A percentile compares a stretch with the other conserved stretches of the same genome.
phyloP scores from a whole-genome alignment of 2,113 vertebrate species.

The Merops nubicus region DNA sequence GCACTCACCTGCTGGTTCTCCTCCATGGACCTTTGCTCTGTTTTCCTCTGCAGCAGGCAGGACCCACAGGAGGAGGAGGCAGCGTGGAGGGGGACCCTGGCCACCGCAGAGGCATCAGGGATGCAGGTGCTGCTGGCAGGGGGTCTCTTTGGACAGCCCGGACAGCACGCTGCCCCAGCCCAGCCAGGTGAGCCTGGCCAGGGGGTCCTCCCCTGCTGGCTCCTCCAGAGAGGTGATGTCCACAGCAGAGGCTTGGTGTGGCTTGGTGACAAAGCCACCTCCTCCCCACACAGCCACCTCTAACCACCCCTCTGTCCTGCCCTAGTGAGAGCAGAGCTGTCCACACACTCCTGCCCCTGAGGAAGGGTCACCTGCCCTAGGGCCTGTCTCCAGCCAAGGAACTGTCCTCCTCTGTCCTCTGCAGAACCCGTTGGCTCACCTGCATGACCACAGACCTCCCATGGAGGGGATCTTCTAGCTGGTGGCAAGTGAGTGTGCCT shows the following conservation, averaged over 20 bases:
- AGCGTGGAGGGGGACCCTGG: not conserved
- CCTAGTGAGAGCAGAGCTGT: too few species aligned
- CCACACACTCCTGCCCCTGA: too few species aligned
- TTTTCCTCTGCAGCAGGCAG: not conserved
- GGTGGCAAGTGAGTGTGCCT: too few species aligned
- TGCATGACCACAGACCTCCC: too few species aligned
- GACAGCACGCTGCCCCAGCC: not conserved
- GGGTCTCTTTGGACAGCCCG: not conserved
- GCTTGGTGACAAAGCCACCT: not conserved
- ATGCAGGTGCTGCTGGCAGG: not conserved
- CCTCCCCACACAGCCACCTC: not conserved
- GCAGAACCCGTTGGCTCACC: too few species aligned
- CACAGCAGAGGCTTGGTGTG: not conserved
- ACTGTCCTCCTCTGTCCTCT: too few species aligned
- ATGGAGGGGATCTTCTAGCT: too few species aligned
- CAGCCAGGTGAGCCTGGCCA: not conserved
- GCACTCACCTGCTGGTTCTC: not conserved
- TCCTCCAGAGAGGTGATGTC: not conserved
- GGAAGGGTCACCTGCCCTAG: too few species aligned
- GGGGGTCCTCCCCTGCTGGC: not conserved
- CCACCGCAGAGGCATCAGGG: not conserved
- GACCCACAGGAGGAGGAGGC: too few species aligned
- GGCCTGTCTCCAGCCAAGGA: too few species aligned
- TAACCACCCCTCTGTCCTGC: not conserved
- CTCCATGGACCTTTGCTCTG: not conserved